Conservation (phyloP, 2,888 invertebrate genomes). For the Leptothorax acervorum region DNA sequence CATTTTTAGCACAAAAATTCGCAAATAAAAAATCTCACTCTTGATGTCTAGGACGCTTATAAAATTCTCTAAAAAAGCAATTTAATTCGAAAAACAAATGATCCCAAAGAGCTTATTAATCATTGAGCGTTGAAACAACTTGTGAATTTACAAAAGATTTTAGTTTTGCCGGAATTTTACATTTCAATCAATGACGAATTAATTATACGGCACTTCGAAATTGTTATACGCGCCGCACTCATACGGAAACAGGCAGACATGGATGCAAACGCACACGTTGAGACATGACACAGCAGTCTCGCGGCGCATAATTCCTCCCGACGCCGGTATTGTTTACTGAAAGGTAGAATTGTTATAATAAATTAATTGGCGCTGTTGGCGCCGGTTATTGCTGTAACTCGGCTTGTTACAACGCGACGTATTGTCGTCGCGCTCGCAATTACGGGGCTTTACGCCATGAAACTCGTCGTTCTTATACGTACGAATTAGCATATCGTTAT, state of each 20-base stretch:
- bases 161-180: not conserved
- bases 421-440: conserved; percentile 26
- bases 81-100: conserved; percentile 4
- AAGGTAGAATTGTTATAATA: conserved; percentile 49
- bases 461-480: conserved; percentile 30
- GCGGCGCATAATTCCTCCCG: conserved; percentile 13
- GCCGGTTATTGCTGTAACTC: conserved; percentile 29
- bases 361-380: conserved; percentile 38
- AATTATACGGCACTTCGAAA: conserved; percentile 36
- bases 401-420: conserved; percentile 16
- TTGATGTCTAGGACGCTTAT: not conserved
- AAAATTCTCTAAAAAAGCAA: not conserved
- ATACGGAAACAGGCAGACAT: not conserved
- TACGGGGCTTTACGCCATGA: conserved; percentile 12
- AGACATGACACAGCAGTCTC: not conserved
- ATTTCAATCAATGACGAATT: conserved; percentile 34
- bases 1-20: not conserved
- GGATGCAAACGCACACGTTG: not conserved
- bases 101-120: not conserved
- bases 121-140: not conserved
- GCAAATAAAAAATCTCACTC: not conserved
- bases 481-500: conserved; percentile 25
- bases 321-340: conserved; percentile 42
- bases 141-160: not conserved
- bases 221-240: conserved; percentile 21